These are phyloP conservation scores for Menura novaehollandiae DNA, from an alignment of 2,113 vertebrate species.

Conservation along the genomic window DNA sequence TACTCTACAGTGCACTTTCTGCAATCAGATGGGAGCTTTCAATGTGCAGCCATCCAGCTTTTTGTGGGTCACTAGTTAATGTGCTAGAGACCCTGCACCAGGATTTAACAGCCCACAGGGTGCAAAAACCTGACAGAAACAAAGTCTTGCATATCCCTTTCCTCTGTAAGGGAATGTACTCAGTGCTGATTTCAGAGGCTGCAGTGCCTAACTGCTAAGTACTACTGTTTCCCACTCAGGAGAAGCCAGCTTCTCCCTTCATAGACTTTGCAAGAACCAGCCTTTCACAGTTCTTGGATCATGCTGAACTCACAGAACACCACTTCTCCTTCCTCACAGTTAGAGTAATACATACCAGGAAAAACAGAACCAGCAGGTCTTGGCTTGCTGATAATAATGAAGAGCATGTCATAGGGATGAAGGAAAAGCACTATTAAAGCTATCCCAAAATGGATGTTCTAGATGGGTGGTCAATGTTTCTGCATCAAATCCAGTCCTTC, in stretches of 20 bases:
- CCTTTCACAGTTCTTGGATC: background rate
- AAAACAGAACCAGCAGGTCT: background rate
- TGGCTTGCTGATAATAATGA: background rate
- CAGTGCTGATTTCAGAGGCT: background rate
- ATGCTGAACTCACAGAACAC: background rate
- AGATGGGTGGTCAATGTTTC: background rate
- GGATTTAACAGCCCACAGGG: background rate
- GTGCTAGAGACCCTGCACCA: background rate
- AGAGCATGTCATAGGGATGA: background rate
- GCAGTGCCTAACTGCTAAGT: background rate
- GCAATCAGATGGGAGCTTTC: background rate
- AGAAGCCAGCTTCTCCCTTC: background rate
- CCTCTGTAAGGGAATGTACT: background rate
- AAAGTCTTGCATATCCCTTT: background rate
- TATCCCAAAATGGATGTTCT: background rate
- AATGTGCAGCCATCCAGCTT: background rate
- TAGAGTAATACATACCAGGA: fast-evolving
- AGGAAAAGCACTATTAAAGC: background rate
- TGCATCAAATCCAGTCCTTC: background rate
- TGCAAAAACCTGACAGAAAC: background rate
- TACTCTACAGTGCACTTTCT: fast-evolving
- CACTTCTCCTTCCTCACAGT: background rate
- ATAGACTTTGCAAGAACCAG: background rate
- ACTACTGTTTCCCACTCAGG: background rate
- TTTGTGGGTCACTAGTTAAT: background rate